Evolutionary conservation across 2,113 vertebrate genomes (phyloP).

Genomic region (Catharus bicknelli): DNA sequence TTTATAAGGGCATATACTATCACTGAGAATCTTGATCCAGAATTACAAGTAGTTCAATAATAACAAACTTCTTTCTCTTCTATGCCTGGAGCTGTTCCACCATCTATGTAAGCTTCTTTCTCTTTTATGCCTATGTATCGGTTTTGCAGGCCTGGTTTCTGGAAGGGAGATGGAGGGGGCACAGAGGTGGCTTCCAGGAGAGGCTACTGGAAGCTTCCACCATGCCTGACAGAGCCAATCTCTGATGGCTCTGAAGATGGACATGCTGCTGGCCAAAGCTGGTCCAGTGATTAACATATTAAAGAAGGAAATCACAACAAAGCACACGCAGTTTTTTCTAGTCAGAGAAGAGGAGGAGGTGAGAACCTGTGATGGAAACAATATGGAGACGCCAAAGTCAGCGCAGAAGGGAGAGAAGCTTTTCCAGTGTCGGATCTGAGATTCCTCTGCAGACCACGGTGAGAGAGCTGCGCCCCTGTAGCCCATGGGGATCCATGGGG

Average conservation of each 20-base stretch:
- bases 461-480: background rate
- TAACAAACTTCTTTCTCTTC: background rate
- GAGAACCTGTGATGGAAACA: background rate
- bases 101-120: background rate
- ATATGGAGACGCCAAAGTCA: background rate
- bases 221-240: background rate
- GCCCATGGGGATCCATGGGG: background rate
- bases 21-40: background rate
- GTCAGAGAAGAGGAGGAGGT: too few species aligned
- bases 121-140: background rate
- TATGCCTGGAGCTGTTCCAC: background rate
- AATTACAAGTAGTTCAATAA: background rate
- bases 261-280: background rate
- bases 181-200: background rate
- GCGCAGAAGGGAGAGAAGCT: background rate
- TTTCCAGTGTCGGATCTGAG: fast-evolving
- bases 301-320: background rate
- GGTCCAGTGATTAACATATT: background rate
- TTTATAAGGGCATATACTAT: background rate
- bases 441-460: background rate
- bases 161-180: fast-evolving
- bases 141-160: background rate
- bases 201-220: background rate
- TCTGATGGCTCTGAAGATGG: background rate
- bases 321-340: background rate